Evolutionary conservation across 1,140 invertebrate genomes (phyloP), one percentile per base, ranked within the genome.

Genomic region (Cataglyphis hispanica): DNA sequence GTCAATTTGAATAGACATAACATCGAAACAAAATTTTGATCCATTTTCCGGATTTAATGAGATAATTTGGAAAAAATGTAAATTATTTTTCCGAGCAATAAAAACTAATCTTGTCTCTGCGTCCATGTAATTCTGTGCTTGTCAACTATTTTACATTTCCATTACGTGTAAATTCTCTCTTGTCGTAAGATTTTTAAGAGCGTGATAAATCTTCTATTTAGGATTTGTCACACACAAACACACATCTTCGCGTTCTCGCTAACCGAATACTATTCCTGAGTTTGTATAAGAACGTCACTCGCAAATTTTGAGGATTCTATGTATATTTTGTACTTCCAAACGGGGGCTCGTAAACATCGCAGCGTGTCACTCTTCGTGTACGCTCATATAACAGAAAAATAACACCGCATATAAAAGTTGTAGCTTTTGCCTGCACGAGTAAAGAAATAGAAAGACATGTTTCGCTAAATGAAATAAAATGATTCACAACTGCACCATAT

Each of bases 321-420:
- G 66, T 88, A 86, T 89, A 80, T 84, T 77, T 86, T 81, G 66
- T 75, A 56, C 56, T 76, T 75, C 27, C 74, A 58, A 72, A 61
- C 19, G 58, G 43, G 58, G 16, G 56, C 87, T 88, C 87, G 87
- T 89, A 89, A 88, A 89, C 87, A 86, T 75, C 58, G 87, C 72
- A 85, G 77, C 72, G 61, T 76, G 87, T 86, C 87, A 88, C 72
- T 87, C 75, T n/a, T 74, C 74, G 40, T 81, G 63, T 63, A 75
- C 69, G 66, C 75, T 85, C 81, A 58, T 67, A 88, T 88, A 88
- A 88, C 80, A 88, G 87, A 89, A 89, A 88, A 89, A 88, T 88
- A 89, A 86, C 83, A 74, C 60, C 56, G 46, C 50, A 53, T 75
- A 81, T 86, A 88, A 86, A 89, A 84, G 37, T 53, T 64, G 27